These are phyloP conservation scores for Conopomorpha cramerella DNA, from an alignment of 1,140 invertebrate genomes.

Conservation along the genomic window DNA sequence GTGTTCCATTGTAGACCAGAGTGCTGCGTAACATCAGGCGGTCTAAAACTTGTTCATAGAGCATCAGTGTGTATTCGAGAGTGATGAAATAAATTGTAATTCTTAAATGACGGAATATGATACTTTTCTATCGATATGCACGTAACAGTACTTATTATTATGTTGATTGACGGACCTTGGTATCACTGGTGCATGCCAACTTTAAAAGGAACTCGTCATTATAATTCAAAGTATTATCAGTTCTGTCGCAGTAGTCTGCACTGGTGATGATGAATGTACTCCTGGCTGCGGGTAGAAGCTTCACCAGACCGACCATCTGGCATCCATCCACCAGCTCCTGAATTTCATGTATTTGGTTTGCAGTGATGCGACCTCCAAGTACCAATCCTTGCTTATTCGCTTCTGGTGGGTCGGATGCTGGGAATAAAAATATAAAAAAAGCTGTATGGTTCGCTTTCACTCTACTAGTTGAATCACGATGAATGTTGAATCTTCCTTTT, in stretches of 20 bases:
- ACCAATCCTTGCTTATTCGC: slow-evolving; percentile 26
- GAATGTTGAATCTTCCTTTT: too few relatives aligned
- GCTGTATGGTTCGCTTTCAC: too few relatives aligned
- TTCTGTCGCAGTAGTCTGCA: slow-evolving; percentile 39
- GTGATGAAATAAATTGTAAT: too few relatives aligned
- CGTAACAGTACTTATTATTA: background rate
- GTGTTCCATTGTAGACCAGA: too few relatives aligned
- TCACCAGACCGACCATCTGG: slow-evolving; percentile 19
- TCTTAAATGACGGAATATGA: too few relatives aligned
- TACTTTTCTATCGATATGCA: too few relatives aligned
- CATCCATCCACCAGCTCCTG: slow-evolving; percentile 43
- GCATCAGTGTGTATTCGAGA: too few relatives aligned
- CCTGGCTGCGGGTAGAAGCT: slow-evolving; percentile 20
- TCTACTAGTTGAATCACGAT: too few relatives aligned
- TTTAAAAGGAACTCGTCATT: slow-evolving; percentile 48
- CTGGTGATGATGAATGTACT: slow-evolving; percentile 38
- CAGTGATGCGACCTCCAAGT: slow-evolving; percentile 32
- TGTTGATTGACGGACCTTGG: background rate
- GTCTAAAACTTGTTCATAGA: too few relatives aligned
- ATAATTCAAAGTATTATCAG: slow-evolving; percentile 35
- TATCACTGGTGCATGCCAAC: slow-evolving; percentile 8
- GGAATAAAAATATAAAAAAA: too few relatives aligned
- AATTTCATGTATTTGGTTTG: slow-evolving; percentile 33
- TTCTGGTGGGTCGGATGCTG: too few relatives aligned
- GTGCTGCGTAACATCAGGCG: too few relatives aligned